These are phyloP conservation scores for Orthosia gothica DNA, from an alignment of 2,888 invertebrate genomes.

Conservation along the genomic window DNA sequence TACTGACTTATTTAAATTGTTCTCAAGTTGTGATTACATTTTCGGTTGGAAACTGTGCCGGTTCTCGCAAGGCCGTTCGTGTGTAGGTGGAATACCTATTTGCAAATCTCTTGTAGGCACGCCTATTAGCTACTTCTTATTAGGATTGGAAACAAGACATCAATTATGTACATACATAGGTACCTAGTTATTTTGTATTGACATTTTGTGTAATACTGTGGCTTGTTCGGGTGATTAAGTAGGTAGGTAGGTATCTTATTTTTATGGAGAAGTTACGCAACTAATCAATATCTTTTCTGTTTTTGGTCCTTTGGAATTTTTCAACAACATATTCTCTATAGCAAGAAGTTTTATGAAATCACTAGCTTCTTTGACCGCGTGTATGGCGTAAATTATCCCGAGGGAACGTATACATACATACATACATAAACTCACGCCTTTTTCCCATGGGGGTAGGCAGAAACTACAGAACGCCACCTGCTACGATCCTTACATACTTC, in stretches of 20 bases:
- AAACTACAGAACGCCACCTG: no score
- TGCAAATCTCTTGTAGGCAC: slow-evolving; percentile 34
- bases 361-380: no score
- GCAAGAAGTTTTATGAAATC: no score
- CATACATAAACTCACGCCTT: no score
- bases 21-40: slow-evolving; percentile 40
- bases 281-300: not conserved
- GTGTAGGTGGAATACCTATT: slow-evolving; percentile 43
- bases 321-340: no score
- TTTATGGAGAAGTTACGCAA: not conserved
- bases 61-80: slow-evolving; percentile 25
- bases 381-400: no score
- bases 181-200: slow-evolving; percentile 21
- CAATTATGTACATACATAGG: slow-evolving; percentile 28
- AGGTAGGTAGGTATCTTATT: not conserved
- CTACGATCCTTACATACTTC: no score
- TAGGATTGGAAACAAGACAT: slow-evolving; percentile 33
- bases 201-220: slow-evolving; percentile 1
- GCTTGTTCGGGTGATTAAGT: slow-evolving; percentile 1
- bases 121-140: slow-evolving; percentile 35
- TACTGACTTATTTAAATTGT: slow-evolving; percentile 23
- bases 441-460: no score
- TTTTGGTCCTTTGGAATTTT: not conserved
- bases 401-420: no score
- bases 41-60: slow-evolving; percentile 17